phyloP scores from a whole-genome alignment of 2,797 vertebrate species.

The Oreochromis grahami region DNA sequence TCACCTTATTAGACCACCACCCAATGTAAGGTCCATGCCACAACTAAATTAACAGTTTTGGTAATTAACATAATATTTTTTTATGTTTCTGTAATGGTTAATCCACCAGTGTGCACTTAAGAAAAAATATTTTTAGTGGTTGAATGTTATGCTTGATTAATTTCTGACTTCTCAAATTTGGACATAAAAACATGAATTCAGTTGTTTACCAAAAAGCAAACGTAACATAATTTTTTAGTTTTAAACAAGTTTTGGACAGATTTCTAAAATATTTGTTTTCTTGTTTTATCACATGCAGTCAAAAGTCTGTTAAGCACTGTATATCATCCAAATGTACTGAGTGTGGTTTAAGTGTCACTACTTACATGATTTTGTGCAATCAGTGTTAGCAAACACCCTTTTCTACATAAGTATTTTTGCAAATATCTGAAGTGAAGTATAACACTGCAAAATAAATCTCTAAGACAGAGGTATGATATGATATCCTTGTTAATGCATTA shows the following conservation, averaged over 20 bases:
- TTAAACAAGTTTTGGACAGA: background rate
- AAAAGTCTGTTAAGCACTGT: fast-evolving
- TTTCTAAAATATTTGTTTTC: background rate
- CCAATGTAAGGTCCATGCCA: background rate
- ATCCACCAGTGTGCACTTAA: background rate
- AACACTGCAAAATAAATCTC: background rate
- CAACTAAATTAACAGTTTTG: background rate
- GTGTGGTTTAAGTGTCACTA: background rate
- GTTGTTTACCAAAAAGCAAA: background rate
- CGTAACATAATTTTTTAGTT: background rate
- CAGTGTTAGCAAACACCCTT: background rate
- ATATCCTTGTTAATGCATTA: background rate
- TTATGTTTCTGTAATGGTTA: background rate
- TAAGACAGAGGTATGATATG: background rate
- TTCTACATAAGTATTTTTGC: background rate
- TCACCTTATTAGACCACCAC: background rate
- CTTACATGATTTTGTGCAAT: background rate
- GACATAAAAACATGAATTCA: background rate
- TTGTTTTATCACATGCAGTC: background rate
- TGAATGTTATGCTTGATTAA: background rate
- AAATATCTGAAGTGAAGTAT: background rate
- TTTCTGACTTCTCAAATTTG: background rate
- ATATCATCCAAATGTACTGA: background rate
- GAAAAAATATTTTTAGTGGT: background rate
- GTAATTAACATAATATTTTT: background rate